Conservation (phyloP, 2,113 vertebrate genomes). For the Phalacrocorax carbo region DNA sequence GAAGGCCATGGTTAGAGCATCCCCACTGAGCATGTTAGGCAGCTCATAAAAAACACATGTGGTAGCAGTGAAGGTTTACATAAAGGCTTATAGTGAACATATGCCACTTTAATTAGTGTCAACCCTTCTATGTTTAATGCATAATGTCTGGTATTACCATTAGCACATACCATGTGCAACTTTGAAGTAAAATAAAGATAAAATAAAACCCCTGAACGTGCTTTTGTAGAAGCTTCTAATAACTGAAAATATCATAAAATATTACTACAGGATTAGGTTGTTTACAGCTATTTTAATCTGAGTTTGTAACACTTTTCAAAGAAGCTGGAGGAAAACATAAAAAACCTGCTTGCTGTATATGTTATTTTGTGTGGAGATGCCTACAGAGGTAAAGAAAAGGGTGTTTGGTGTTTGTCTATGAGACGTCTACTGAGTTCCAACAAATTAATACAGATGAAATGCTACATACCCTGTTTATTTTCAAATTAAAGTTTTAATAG, state of each 20-base stretch:
- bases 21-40: background rate
- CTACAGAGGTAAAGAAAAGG: background rate
- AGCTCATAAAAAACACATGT: background rate
- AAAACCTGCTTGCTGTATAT: background rate
- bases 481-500: background rate
- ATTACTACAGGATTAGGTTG: background rate
- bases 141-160: background rate
- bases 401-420: background rate
- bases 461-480: background rate
- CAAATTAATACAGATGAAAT: background rate
- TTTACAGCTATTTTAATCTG: background rate
- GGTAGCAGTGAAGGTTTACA: background rate
- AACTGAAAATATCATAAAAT: background rate
- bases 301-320: background rate
- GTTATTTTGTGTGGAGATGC: background rate
- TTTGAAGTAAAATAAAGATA: background rate
- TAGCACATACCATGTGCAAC: background rate
- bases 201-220: background rate
- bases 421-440: background rate
- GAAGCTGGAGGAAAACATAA: background rate
- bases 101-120: background rate
- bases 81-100: background rate
- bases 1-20: background rate
- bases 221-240: background rate
- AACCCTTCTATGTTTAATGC: background rate